phyloP scores from a whole-genome alignment of 1,140 invertebrate species.

The Portunus trituberculatus region DNA sequence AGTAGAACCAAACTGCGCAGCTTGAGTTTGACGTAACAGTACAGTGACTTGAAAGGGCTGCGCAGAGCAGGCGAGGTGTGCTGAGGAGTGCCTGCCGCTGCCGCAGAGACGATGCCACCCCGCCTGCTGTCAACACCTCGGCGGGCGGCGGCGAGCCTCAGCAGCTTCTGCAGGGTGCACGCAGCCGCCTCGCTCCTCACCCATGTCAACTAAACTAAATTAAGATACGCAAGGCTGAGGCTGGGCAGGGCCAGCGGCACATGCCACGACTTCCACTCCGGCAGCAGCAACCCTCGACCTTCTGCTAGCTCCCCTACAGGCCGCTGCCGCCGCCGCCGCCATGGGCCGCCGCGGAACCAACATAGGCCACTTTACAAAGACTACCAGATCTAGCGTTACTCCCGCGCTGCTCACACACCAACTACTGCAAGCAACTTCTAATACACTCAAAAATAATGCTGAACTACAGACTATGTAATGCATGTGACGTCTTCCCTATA shows the following conservation, averaged over 20 bases:
- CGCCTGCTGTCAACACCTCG: neutral
- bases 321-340: neutral
- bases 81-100: neutral
- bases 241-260: neutral
- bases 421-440: constrained; percentile 30
- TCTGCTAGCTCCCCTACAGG: neutral
- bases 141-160: neutral
- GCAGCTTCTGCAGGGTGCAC: neutral
- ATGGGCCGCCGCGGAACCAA: neutral
- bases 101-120: neutral
- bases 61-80: neutral
- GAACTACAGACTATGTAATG: constrained; percentile 19
- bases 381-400: neutral
- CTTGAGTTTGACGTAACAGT: neutral
- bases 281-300: neutral
- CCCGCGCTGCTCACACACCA: neutral
- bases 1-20: neutral
- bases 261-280: neutral
- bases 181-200: neutral
- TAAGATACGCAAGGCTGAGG: neutral
- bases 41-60: neutral
- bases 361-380: neutral
- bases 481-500: neutral
- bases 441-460: constrained; percentile 28
- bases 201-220: neutral